Conservation (phyloP, 2,113 vertebrate species). For the Malurus elegans region DNA sequence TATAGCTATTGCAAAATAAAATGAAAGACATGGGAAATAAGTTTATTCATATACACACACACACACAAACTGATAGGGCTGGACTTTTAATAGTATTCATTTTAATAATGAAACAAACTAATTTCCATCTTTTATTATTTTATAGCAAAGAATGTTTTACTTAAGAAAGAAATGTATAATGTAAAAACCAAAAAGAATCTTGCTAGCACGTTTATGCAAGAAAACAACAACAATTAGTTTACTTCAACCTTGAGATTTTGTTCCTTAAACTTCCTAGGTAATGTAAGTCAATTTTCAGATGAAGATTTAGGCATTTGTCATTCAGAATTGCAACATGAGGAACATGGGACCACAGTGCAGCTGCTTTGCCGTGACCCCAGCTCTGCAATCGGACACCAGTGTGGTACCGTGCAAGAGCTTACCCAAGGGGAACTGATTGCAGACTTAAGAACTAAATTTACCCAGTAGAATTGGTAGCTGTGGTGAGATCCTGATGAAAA, state of each 20-base stretch:
- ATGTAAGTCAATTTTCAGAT: background rate
- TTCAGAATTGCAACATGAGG: background rate
- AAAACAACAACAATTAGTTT: background rate
- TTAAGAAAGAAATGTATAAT: background rate
- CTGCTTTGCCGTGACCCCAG: rapidly evolving
- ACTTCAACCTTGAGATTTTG: background rate
- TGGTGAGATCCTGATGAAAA: background rate
- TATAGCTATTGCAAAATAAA: background rate
- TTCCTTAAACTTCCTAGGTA: background rate
- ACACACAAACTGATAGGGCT: background rate
- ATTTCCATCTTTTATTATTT: background rate
- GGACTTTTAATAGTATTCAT: background rate
- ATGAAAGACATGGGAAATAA: background rate
- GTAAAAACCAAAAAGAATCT: background rate
- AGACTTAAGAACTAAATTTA: background rate
- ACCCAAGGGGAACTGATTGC: background rate
- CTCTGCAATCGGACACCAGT: background rate
- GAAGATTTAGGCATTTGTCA: background rate
- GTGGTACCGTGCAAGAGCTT: background rate
- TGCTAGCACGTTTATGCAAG: background rate
- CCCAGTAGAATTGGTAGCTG: background rate
- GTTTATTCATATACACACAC: background rate
- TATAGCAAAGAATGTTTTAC: background rate
- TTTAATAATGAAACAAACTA: background rate
- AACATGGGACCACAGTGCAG: background rate